Percentiles rank a stretch among this genome's conserved stretches.
phyloP scores from a whole-genome alignment of 2,797 vertebrate species.

The Hylomyscus alleni region DNA sequence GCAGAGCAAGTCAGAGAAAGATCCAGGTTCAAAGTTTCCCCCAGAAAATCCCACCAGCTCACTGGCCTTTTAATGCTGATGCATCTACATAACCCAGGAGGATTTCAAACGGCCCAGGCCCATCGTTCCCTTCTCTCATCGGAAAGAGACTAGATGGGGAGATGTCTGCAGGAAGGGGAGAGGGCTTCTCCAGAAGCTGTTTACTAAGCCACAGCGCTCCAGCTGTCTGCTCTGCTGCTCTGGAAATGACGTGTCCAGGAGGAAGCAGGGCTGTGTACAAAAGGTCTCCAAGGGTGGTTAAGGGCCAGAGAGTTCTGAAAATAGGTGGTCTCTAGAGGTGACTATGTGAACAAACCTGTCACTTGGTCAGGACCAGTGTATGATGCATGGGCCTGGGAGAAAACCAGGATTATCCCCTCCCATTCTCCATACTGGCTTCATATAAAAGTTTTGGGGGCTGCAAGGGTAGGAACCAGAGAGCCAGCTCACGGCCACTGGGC shows the following conservation, averaged over 20 bases:
- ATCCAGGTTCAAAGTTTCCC: slow-evolving; percentile 14
- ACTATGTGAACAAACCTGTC: not conserved
- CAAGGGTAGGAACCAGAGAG: slow-evolving; percentile 11
- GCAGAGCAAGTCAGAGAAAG: slow-evolving; percentile 4
- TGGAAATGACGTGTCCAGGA: not conserved
- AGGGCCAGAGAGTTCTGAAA: not conserved
- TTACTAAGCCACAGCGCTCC: not conserved
- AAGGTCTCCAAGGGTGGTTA: not conserved
- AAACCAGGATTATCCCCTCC: not conserved
- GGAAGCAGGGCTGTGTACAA: not conserved
- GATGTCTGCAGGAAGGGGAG: not conserved
- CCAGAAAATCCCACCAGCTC: not conserved
- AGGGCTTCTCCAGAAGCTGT: not conserved
- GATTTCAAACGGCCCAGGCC: not conserved
- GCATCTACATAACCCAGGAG: not conserved
- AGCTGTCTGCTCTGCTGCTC: not conserved
- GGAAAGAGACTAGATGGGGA: not conserved
- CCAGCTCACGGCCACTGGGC: not conserved
- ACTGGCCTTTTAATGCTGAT: not conserved
- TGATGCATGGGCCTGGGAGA: not conserved
- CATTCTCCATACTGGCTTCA: not conserved
- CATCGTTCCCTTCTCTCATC: slow-evolving; percentile 22
- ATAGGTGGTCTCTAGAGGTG: not conserved
- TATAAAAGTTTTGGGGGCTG: not conserved
- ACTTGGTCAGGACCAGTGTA: not conserved